These are phyloP conservation scores for Neoaliturus tenellus DNA, from an alignment of 2,888 invertebrate genomes.

Conservation along the genomic window DNA sequence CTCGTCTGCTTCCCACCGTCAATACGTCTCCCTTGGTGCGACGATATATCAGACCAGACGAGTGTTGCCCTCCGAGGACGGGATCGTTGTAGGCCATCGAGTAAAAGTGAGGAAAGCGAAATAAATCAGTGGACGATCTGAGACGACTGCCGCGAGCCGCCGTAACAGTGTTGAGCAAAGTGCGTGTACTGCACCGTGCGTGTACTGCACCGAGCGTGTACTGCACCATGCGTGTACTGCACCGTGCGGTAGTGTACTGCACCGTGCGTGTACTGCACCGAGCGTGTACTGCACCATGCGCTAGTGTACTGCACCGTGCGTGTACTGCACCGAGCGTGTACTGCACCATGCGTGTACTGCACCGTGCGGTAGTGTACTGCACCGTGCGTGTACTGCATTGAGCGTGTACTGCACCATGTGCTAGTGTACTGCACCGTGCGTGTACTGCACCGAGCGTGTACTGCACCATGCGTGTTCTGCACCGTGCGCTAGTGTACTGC, in stretches of 20 bases:
- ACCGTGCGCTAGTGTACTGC: neutral
- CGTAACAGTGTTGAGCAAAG: no score
- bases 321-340: neutral
- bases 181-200: no score
- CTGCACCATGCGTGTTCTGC: neutral
- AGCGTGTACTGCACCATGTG: neutral
- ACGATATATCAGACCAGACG: neutral
- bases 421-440: neutral
- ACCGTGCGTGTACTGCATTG: neutral
- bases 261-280: neutral
- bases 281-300: neutral
- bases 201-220: neutral
- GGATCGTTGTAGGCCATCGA: slow-evolving; percentile 4
- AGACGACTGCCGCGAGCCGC: neutral
- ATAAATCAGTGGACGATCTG: neutral
- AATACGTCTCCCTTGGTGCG: neutral
- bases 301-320: neutral
- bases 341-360: neutral
- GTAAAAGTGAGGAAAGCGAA: slow-evolving; percentile 6
- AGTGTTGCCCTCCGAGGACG: neutral
- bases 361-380: neutral
- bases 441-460: neutral
- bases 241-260: neutral
- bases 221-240: neutral
- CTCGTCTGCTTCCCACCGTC: neutral